Evolutionary conservation across 2,797 vertebrate species (phyloP).

Genomic region (Trachops cirrhosus): DNA sequence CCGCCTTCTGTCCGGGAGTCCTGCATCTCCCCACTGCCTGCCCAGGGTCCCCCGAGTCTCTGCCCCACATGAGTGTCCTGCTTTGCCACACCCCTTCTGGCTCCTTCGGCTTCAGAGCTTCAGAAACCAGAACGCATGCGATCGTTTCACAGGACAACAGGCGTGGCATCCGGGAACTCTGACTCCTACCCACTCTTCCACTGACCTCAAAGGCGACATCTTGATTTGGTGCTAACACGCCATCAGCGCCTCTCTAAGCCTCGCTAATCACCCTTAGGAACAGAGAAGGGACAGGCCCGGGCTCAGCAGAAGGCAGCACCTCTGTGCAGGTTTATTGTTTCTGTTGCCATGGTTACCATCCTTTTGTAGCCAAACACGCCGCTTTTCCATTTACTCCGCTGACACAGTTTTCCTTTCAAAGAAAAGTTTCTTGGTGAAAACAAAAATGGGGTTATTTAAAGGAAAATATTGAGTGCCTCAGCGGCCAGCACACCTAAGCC

Average conservation of each 20-base stretch:
- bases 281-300: neutral
- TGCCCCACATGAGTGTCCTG: fast-evolving
- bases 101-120: neutral
- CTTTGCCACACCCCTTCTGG: neutral
- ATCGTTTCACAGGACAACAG: neutral
- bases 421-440: neutral
- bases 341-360: constrained; percentile 9
- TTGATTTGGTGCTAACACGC: neutral
- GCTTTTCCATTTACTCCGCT: neutral
- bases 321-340: neutral
- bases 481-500: neutral
- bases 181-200: neutral
- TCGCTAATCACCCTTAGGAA: neutral
- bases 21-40: neutral
- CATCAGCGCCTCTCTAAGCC: neutral
- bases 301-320: neutral
- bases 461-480: neutral
- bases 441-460: constrained; percentile 15
- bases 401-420: neutral
- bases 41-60: neutral
- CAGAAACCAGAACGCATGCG: fast-evolving
- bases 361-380: neutral
- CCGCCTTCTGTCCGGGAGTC: neutral
- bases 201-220: neutral
- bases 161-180: fast-evolving